These are phyloP conservation scores for Pterois miles DNA, from an alignment of 2,797 vertebrate species.

Conservation along the genomic window DNA sequence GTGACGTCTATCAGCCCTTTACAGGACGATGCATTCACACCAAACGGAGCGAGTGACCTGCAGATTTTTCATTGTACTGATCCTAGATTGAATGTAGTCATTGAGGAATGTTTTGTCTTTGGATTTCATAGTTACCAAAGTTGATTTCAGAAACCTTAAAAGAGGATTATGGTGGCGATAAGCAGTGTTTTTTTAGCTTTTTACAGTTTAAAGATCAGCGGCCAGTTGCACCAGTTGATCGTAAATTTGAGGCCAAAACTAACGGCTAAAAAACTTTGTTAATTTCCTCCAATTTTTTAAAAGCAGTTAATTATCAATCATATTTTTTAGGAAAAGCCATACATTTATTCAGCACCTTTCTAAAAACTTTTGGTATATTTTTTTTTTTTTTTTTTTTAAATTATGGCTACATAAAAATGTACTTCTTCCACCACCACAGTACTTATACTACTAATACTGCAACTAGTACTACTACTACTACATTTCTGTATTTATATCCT, in stretches of 20 bases:
- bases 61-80: neutral
- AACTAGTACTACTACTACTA: neutral
- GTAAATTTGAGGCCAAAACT: neutral
- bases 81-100: constrained; percentile 53
- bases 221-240: neutral
- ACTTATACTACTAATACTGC: neutral
- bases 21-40: neutral
- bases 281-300: accelerated
- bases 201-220: neutral
- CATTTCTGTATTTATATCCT: neutral
- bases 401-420: too few relatives aligned
- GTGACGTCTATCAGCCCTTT: neutral
- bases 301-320: too few relatives aligned
- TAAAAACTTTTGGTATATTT: too few relatives aligned
- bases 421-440: neutral
- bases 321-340: too few relatives aligned
- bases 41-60: neutral
- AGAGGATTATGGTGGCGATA: neutral
- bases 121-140: constrained; percentile 52
- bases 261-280: accelerated
- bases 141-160: constrained; percentile 13
- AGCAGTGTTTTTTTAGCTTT: neutral
- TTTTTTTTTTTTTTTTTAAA: too few relatives aligned
- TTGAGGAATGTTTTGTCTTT: constrained; percentile 51
- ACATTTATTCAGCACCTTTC: too few relatives aligned